Conservation (phyloP, 2,888 invertebrate species). For the Orthonevra nobilis region DNA sequence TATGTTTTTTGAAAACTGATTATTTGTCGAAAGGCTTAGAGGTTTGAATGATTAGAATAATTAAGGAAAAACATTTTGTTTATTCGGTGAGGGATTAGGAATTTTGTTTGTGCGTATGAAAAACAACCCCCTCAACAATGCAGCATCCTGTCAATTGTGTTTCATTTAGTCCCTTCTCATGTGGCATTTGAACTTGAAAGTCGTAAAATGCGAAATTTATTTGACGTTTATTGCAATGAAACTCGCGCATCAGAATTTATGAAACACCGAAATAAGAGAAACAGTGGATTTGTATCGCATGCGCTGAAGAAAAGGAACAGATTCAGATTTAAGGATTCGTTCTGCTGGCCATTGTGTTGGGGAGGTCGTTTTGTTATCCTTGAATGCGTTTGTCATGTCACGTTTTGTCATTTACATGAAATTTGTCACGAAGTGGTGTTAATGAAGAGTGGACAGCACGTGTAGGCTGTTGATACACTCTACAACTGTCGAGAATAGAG, state of each 20-base stretch:
- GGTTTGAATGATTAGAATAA: constrained; percentile 55
- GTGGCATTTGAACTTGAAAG: no score
- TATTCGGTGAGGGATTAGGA: constrained; percentile 32
- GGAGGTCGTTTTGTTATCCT: constrained; percentile 49
- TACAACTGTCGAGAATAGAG: not conserved
- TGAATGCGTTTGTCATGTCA: constrained; percentile 49
- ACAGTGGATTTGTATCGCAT: constrained; percentile 11
- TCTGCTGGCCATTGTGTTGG: constrained; percentile 40
- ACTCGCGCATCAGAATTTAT: constrained; percentile 12
- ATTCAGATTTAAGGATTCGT: constrained; percentile 45
- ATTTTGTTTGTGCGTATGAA: no score
- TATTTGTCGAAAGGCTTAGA: constrained; percentile 61
- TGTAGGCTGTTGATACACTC: constrained; percentile 1
- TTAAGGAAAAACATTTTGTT: constrained; percentile 29
- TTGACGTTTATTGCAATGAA: constrained; percentile 54
- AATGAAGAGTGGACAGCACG: constrained; percentile 18
- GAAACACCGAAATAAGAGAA: constrained; percentile 15
- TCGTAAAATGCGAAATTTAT: constrained; percentile 61
- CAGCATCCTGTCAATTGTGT: constrained; percentile 48
- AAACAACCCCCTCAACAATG: constrained; percentile 8
- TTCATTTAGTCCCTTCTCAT: no score
- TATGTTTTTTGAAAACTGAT: constrained; percentile 57
- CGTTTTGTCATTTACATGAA: constrained; percentile 50
- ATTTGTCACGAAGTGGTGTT: constrained; percentile 30
- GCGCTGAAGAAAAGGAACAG: constrained; percentile 20